phyloP scores from a whole-genome alignment of 2,797 vertebrate genomes.

The Tragopan temminckii region DNA sequence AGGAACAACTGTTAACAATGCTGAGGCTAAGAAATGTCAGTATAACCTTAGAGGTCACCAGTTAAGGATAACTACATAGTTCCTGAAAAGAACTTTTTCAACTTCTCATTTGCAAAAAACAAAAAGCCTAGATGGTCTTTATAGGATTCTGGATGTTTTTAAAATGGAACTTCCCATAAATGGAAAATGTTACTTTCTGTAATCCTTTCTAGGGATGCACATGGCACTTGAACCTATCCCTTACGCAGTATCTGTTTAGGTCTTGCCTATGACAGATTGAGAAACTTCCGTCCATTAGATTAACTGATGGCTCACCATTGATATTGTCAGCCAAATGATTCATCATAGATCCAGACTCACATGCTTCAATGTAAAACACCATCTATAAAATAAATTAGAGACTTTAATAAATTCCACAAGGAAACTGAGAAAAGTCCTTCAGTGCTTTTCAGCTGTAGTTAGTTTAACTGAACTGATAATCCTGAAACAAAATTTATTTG shows the following conservation, averaged over 20 bases:
- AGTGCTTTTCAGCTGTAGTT: background rate
- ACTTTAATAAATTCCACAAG: background rate
- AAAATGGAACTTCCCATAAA: background rate
- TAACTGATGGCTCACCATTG: slow-evolving; percentile 84
- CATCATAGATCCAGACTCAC: slow-evolving; percentile 99
- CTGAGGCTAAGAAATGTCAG: background rate
- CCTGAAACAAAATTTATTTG: background rate
- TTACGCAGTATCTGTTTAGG: background rate
- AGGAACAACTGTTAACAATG: background rate
- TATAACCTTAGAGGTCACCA: background rate
- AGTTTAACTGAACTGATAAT: background rate
- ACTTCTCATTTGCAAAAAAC: background rate
- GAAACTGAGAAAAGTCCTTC: background rate
- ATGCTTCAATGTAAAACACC: slow-evolving; percentile 98
- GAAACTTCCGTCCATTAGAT: background rate
- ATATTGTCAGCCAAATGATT: slow-evolving; percentile 87
- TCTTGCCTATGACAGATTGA: background rate
- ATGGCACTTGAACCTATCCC: background rate
- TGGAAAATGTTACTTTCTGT: background rate
- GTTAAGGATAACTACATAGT: background rate
- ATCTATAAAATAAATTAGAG: slow-evolving; percentile 82
- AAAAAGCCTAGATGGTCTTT: background rate
- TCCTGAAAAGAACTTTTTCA: slow-evolving; percentile 5
- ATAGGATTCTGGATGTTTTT: background rate
- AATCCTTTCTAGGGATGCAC: background rate